phyloP scores from a whole-genome alignment of 2,113 vertebrate genomes.

The Rhinolophus ferrumequinum region DNA sequence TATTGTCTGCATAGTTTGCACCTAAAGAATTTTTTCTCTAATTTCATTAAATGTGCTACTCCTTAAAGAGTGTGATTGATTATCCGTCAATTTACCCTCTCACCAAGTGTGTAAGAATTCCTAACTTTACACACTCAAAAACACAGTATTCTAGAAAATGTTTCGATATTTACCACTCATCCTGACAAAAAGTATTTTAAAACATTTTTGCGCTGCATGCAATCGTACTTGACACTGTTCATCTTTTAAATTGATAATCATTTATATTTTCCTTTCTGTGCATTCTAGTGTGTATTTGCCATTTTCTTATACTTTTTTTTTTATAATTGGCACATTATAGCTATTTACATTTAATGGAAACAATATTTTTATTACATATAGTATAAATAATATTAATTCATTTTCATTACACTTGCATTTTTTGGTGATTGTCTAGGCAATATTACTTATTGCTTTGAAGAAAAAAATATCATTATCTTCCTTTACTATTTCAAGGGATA shows the following conservation, averaged over 20 bases:
- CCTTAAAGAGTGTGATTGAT: background rate
- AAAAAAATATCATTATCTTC: background rate
- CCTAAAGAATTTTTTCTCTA: background rate
- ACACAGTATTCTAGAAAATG: background rate
- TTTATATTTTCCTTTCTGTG: background rate
- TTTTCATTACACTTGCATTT: background rate
- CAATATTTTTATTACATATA: background rate
- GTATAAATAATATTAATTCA: background rate
- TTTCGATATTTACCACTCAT: background rate
- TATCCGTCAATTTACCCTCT: background rate
- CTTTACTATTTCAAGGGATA: background rate
- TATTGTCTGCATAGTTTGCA: background rate
- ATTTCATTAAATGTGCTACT: background rate
- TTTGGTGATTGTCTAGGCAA: background rate
- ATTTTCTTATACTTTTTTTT: background rate
- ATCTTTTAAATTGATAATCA: background rate
- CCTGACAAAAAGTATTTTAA: background rate
- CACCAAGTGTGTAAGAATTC: background rate
- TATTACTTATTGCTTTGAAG: background rate
- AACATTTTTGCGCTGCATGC: background rate
- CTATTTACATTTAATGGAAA: background rate
- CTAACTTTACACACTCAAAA: background rate
- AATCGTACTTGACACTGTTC: background rate
- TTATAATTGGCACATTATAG: background rate
- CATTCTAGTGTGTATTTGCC: background rate